These are phyloP conservation scores for Aphelocoma coerulescens DNA, from an alignment of 2,113 vertebrate species.

Conservation along the genomic window DNA sequence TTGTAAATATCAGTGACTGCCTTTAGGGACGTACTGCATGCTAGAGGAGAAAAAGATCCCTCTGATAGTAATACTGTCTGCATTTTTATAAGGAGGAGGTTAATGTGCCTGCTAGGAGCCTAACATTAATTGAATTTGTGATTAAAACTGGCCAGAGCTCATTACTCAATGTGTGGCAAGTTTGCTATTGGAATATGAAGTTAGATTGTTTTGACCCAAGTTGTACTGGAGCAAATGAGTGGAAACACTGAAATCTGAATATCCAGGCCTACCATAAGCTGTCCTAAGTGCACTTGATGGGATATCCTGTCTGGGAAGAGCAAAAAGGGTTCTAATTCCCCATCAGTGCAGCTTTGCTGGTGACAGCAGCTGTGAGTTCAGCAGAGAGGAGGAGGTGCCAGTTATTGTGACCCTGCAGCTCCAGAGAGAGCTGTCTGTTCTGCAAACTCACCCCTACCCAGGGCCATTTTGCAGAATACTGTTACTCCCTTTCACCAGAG, in stretches of 20 bases:
- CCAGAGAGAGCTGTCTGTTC: not conserved
- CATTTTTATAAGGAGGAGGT: not conserved
- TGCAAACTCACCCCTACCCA: not conserved
- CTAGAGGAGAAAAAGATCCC: not conserved
- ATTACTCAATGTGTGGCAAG: not conserved
- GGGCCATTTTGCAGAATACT: not conserved
- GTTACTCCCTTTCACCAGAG: not conserved
- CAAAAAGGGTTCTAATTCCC: not conserved
- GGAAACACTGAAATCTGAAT: not conserved
- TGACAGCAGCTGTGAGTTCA: not conserved
- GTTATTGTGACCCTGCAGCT: not conserved
- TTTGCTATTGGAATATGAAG: not conserved
- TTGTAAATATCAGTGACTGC: not conserved
- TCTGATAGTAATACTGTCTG: not conserved
- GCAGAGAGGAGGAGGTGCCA: not conserved
- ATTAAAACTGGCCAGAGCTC: slow-evolving; percentile 4
- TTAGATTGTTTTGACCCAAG: not conserved
- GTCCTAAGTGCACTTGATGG: not conserved
- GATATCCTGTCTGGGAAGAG: not conserved
- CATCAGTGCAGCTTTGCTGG: not conserved
- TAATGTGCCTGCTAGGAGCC: not conserved
- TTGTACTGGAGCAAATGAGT: not conserved
- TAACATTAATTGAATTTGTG: not conserved
- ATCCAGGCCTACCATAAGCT: not conserved
- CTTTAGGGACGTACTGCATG: not conserved